phyloP scores from a whole-genome alignment of 2,113 vertebrate genomes.

The Fregata magnificens region DNA sequence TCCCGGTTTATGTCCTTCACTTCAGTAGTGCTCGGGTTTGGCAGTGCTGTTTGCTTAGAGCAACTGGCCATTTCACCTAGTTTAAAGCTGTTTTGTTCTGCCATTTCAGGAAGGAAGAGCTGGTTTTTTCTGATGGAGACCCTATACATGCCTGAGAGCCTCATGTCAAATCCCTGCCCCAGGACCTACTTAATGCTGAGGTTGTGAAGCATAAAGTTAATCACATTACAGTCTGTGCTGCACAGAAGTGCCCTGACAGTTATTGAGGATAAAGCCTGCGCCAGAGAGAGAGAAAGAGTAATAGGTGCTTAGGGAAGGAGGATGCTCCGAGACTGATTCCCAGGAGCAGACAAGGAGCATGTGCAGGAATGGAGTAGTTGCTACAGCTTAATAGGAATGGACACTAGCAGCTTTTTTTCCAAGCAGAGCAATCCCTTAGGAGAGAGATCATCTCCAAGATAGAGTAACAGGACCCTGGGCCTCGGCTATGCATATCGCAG shows the following conservation, averaged over 20 bases:
- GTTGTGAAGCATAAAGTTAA: conserved; percentile 42
- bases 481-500: background rate
- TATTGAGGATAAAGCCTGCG: background rate
- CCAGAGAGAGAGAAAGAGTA: background rate
- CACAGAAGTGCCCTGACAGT: background rate
- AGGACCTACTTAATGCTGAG: background rate
- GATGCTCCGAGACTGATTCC: background rate
- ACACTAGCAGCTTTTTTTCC: background rate
- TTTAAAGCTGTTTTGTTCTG: conserved; percentile 7
- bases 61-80: background rate
- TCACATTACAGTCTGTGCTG: conserved; percentile 24
- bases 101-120: background rate
- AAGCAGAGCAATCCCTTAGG: background rate
- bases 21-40: background rate
- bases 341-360: background rate
- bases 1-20: background rate
- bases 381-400: background rate
- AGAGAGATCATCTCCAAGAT: background rate
- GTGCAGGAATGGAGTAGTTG: background rate
- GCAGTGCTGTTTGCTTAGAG: background rate
- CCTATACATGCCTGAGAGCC: background rate
- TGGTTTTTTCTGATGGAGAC: background rate
- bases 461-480: background rate
- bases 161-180: background rate
- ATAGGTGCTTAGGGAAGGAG: background rate